A percentile compares a stretch with the other conserved stretches of the same genome.
Evolutionary conservation across 2,888 invertebrate species (phyloP).

Genomic region (Tachystola acroxantha): DNA sequence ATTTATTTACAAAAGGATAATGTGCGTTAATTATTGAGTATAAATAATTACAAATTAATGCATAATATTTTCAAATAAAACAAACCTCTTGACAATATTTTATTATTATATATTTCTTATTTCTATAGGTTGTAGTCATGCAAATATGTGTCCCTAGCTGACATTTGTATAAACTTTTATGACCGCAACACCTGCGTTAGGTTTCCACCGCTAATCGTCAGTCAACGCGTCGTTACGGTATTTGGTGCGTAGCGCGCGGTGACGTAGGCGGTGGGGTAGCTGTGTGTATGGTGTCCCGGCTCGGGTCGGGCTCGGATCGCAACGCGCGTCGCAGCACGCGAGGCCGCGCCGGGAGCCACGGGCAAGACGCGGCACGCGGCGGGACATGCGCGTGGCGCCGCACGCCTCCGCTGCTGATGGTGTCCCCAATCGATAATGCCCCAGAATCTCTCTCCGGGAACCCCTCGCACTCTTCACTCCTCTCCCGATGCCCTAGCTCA

Average conservation of each 20-base stretch:
- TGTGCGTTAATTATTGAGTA: no score
- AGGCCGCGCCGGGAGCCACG: slow-evolving; percentile 19
- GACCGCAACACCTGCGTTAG: neutral
- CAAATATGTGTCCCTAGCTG: neutral
- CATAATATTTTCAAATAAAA: no score
- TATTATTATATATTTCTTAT: no score
- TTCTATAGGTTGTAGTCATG: no score
- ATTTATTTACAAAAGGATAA: no score
- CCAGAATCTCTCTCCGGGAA: slow-evolving; percentile 56
- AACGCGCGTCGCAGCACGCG: slow-evolving; percentile 13
- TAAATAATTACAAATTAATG: no score
- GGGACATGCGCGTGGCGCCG: slow-evolving; percentile 53
- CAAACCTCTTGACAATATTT: no score
- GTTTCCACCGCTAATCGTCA: no score
- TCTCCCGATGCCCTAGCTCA: slow-evolving; percentile 49
- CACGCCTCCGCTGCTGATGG: slow-evolving; percentile 45
- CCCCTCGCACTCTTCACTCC: slow-evolving; percentile 57
- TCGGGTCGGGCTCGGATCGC: slow-evolving; percentile 13
- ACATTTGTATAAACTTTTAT: slow-evolving; percentile 6
- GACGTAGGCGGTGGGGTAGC: no score
- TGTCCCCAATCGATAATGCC: slow-evolving; percentile 67
- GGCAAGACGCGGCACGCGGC: slow-evolving; percentile 15
- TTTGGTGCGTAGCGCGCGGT: no score
- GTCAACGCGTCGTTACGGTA: no score
- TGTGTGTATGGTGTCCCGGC: no score